Conservation (phyloP, 2,888 invertebrate species). For the Deilephila porcellus region DNA sequence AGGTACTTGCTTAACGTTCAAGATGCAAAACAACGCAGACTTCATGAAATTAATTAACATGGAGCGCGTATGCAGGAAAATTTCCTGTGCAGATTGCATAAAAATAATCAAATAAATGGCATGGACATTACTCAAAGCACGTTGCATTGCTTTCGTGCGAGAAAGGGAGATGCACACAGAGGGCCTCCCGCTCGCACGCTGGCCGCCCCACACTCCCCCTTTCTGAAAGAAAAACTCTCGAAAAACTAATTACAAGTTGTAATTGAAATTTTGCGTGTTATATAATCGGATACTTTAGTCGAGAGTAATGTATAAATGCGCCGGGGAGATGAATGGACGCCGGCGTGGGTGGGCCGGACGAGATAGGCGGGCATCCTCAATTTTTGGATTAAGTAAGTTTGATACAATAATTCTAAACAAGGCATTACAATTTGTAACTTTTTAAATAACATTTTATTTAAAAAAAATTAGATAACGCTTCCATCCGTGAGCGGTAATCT, state of each 20-base stretch:
- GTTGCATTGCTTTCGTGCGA: slow-evolving; percentile 67
- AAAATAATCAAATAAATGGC: slow-evolving; percentile 84
- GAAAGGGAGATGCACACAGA: slow-evolving; percentile 51
- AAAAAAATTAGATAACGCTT: slow-evolving; percentile 40
- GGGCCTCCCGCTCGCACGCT: slow-evolving; percentile 59
- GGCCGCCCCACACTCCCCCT: slow-evolving; percentile 73
- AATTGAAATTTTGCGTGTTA: slow-evolving; percentile 86
- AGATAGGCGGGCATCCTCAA: slow-evolving; percentile 68
- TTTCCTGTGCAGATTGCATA: slow-evolving; percentile 81
- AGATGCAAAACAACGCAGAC: slow-evolving; percentile 49
- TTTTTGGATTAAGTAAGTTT: slow-evolving; percentile 73
- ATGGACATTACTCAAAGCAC: slow-evolving; percentile 79
- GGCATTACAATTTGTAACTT: slow-evolving; percentile 57
- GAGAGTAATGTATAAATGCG: slow-evolving; percentile 85
- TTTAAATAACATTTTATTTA: slow-evolving; percentile 47
- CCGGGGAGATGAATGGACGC: slow-evolving; percentile 78
- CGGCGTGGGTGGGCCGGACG: slow-evolving; percentile 64
- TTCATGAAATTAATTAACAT: slow-evolving; percentile 78
- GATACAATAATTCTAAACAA: slow-evolving; percentile 66
- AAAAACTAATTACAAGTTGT: slow-evolving; percentile 86
- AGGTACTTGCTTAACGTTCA: slow-evolving; percentile 4
- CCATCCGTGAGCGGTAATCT: slow-evolving; percentile 35
- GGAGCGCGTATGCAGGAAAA: slow-evolving; percentile 68
- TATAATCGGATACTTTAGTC: slow-evolving; percentile 86
- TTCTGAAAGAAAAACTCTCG: slow-evolving; percentile 85